Percentiles rank a stretch among this genome's conserved stretches.
Conservation (phyloP, 2,888 invertebrate genomes). For the Brachynemurus nebulosus region DNA sequence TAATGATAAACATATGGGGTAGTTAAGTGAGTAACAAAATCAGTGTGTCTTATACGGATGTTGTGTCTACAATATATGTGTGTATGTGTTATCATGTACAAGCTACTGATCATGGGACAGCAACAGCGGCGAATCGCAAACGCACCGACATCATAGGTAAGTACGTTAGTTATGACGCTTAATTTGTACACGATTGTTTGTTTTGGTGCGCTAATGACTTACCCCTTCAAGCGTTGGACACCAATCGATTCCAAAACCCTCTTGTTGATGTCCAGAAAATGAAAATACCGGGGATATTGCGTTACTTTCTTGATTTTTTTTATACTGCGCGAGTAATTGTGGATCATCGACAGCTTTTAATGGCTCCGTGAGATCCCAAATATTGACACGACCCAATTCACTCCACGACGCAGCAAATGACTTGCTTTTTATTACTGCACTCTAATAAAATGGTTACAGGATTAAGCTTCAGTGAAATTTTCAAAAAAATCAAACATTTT, state of each 20-base stretch:
- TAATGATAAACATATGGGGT: too few relatives aligned
- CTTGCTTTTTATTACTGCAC: constrained; percentile 45
- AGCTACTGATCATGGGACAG: too few relatives aligned
- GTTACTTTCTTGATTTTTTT: constrained; percentile 39
- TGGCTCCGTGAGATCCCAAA: constrained; percentile 81
- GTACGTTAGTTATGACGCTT: neutral
- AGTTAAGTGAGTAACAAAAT: too few relatives aligned
- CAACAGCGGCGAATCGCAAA: neutral
- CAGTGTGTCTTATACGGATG: too few relatives aligned
- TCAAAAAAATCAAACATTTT: too few relatives aligned
- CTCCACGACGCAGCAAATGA: constrained; percentile 89
- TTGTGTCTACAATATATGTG: too few relatives aligned
- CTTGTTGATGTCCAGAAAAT: constrained; percentile 82
- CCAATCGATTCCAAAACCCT: constrained; percentile 96
- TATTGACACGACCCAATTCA: constrained; percentile 79
- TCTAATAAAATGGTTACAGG: constrained; percentile 31
- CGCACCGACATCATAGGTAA: too few relatives aligned
- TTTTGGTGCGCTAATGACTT: too few relatives aligned
- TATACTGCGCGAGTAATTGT: constrained; percentile 44
- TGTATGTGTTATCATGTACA: too few relatives aligned
- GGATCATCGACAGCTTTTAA: constrained; percentile 68
- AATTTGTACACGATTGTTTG: too few relatives aligned
- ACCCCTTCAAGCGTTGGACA: constrained; percentile 63
- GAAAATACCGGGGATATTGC: constrained; percentile 59
- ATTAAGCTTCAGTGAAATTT: too few relatives aligned